Conservation (phyloP, 2,113 vertebrate genomes). For the Aix galericulata region DNA sequence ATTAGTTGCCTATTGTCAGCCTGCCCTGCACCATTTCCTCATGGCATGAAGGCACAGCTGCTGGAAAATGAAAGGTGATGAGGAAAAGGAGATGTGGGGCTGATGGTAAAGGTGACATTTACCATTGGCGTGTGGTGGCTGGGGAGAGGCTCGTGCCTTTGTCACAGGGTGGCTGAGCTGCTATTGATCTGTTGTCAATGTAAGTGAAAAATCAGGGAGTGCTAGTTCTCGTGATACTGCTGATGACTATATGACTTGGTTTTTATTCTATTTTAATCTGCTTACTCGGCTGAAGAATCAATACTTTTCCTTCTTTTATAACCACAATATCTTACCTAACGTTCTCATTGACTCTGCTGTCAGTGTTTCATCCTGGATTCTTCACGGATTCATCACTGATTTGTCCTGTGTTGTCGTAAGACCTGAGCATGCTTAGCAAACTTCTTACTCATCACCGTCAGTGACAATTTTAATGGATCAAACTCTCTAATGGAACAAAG, state of each 20-base stretch:
- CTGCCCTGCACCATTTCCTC: background rate
- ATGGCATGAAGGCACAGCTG: fast-evolving
- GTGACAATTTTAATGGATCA: background rate
- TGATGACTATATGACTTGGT: background rate
- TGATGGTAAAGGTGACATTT: background rate
- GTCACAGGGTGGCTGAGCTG: background rate
- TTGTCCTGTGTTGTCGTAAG: background rate
- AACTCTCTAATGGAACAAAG: background rate
- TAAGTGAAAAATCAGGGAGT: background rate
- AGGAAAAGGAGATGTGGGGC: background rate
- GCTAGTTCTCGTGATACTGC: background rate
- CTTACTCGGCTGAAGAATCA: background rate
- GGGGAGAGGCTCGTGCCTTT: background rate
- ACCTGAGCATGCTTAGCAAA: background rate
- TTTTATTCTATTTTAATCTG: background rate
- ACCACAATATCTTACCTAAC: background rate
- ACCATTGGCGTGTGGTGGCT: fast-evolving
- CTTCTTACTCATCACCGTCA: background rate
- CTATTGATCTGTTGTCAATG: background rate
- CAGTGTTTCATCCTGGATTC: background rate
- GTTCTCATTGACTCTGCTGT: background rate
- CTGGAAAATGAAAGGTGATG: background rate
- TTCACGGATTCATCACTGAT: background rate
- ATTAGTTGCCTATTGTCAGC: background rate
- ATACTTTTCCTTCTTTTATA: background rate